phyloP scores from a whole-genome alignment of 2,888 invertebrate species.

The Lomographa bimaculata region DNA sequence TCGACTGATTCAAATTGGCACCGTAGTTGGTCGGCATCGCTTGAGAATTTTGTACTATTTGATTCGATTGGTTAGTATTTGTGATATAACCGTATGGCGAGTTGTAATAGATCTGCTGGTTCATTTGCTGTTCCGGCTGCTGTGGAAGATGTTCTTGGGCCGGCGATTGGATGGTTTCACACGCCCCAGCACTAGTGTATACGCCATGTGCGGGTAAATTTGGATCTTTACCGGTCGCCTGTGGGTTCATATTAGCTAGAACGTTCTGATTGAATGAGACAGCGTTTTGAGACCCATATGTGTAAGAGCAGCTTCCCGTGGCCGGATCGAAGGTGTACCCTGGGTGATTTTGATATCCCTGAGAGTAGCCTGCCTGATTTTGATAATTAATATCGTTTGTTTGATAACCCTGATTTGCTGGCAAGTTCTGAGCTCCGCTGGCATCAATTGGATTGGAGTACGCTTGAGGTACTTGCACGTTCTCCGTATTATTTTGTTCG shows the following conservation, averaged over 20 bases:
- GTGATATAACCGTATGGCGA: conserved; percentile 77
- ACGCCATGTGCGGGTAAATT: conserved; percentile 57
- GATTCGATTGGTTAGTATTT: conserved; percentile 52
- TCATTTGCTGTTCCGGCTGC: conserved; percentile 39
- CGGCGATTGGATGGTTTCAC: conserved; percentile 74
- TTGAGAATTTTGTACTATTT: conserved; percentile 43
- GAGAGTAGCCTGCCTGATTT: conserved; percentile 40
- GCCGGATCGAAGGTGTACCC: conserved; percentile 84
- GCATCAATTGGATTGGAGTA: conserved; percentile 6
- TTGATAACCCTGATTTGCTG: conserved; percentile 31
- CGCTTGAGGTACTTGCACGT: conserved; percentile 6
- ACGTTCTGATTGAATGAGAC: conserved; percentile 39
- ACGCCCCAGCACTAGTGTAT: conserved; percentile 77
- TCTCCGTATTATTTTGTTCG: conserved; percentile 11
- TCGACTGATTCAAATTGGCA: conserved; percentile 62
- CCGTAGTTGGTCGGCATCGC: conserved; percentile 58
- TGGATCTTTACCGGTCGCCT: conserved; percentile 46
- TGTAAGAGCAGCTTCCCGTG: conserved; percentile 84
- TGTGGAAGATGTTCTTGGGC: conserved; percentile 55
- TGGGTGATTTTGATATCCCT: conserved; percentile 81
- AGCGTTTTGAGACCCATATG: conserved; percentile 84
- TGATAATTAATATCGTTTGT: conserved; percentile 38
- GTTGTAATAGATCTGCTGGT: conserved; percentile 69
- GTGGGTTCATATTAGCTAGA: conserved; percentile 49
- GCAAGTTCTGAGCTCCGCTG: conserved; percentile 19